Evolutionary conservation across 2,888 invertebrate species (phyloP).

Genomic region (Oasisia sp.): DNA sequence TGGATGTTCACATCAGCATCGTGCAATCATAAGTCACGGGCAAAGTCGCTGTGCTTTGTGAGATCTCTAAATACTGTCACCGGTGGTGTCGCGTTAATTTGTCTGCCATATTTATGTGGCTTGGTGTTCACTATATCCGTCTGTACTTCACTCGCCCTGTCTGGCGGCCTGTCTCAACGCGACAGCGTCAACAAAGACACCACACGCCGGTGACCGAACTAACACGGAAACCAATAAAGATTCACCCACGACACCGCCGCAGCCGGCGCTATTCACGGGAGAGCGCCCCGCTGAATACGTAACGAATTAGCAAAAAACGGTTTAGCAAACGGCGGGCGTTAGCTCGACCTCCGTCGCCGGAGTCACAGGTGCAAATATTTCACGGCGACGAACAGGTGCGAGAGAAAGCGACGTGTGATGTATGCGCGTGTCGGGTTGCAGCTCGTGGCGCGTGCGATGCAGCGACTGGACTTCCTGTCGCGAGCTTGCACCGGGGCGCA

Average conservation of each 20-base stretch:
- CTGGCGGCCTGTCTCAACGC: not conserved
- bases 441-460: not conserved
- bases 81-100: not conserved
- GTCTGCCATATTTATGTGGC: not conserved
- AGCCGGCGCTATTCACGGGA: not conserved
- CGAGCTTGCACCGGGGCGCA: not conserved
- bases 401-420: not conserved
- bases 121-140: not conserved
- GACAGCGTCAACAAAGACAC: not conserved
- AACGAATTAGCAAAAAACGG: not conserved
- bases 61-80: not conserved
- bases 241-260: not conserved
- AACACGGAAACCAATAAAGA: constrained; percentile 8
- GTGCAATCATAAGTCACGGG: not conserved
- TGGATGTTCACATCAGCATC: not conserved
- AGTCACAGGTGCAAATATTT: constrained; percentile 3
- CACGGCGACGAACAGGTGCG: not conserved
- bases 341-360: not conserved
- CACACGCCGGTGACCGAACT: not conserved
- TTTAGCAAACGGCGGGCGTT: not conserved
- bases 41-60: not conserved
- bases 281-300: not conserved
- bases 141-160: not conserved
- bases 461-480: not conserved
- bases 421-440: not conserved